Conservation (phyloP, 2,797 vertebrate species). For the Salmo trutta region DNA sequence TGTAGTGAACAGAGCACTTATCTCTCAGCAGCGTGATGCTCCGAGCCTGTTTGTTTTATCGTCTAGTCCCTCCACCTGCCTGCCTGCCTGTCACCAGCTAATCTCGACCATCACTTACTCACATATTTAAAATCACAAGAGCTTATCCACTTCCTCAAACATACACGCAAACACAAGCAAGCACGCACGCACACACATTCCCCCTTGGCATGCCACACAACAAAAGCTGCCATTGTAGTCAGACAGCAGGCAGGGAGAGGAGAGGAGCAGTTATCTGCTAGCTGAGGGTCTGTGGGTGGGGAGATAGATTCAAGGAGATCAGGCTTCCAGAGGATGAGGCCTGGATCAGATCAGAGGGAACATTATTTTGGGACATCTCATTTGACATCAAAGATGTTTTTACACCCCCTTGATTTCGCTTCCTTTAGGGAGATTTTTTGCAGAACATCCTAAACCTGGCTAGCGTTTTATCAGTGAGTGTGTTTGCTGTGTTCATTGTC, state of each 20-base stretch:
- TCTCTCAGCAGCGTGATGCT: slow-evolving; percentile 15
- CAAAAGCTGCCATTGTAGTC: slow-evolving; percentile 39
- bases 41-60: slow-evolving; percentile 6
- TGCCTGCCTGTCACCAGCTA: slow-evolving; percentile 14
- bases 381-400: slow-evolving; percentile 70
- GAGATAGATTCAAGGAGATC: slow-evolving; percentile 54
- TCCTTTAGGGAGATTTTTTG: slow-evolving; percentile 44
- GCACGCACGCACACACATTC: background rate
- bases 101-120: slow-evolving; percentile 23
- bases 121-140: slow-evolving; percentile 23
- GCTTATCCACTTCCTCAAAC: slow-evolving; percentile 11
- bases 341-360: slow-evolving; percentile 55
- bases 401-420: slow-evolving; percentile 55
- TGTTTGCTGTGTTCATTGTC: background rate
- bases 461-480: background rate
- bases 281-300: slow-evolving; percentile 43
- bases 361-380: slow-evolving; percentile 65
- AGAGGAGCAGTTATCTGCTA: slow-evolving; percentile 44
- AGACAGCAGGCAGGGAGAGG: background rate
- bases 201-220: slow-evolving; percentile 39
- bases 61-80: slow-evolving; percentile 6
- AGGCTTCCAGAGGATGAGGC: slow-evolving; percentile 58
- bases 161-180: slow-evolving; percentile 3
- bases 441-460: slow-evolving; percentile 54
- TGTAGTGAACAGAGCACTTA: slow-evolving; percentile 30